phyloP scores from a whole-genome alignment of 2,888 invertebrate species.

The Chloroclystis v-ata region DNA sequence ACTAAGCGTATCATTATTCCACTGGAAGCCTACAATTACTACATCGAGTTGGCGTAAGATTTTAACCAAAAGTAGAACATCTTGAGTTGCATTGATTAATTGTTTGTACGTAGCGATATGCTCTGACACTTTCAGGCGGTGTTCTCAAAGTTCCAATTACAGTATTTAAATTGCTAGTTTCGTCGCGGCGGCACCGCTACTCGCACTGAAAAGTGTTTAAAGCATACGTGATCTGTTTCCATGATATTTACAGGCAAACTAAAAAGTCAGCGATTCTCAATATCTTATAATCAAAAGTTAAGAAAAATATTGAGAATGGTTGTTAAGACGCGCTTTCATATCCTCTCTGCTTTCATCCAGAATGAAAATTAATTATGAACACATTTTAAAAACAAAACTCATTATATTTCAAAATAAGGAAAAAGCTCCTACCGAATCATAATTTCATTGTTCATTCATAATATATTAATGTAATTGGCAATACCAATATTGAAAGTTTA shows the following conservation, averaged over 20 bases:
- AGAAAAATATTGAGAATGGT: too few relatives aligned
- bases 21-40: constrained; percentile 59
- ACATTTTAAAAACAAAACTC: too few relatives aligned
- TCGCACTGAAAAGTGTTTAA: constrained; percentile 3
- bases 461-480: background rate
- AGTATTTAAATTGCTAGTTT: constrained; percentile 6
- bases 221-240: background rate
- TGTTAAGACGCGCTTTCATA: too few relatives aligned
- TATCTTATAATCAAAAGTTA: too few relatives aligned
- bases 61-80: constrained; percentile 43
- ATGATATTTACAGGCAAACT: too few relatives aligned
- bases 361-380: too few relatives aligned
- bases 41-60: constrained; percentile 48
- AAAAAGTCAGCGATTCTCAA: too few relatives aligned
- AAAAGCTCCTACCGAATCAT: too few relatives aligned
- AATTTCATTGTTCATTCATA: background rate
- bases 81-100: constrained; percentile 45
- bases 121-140: constrained; percentile 38
- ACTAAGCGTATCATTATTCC: constrained; percentile 66
- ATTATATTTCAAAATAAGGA: too few relatives aligned
- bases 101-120: constrained; percentile 44
- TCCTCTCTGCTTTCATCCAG: too few relatives aligned
- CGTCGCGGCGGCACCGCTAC: background rate
- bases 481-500: background rate
- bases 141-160: constrained; percentile 21